phyloP scores from a whole-genome alignment of 30 jellyfish, hydroid and myxozoan species.

The Cassiopea xamachana region DNA sequence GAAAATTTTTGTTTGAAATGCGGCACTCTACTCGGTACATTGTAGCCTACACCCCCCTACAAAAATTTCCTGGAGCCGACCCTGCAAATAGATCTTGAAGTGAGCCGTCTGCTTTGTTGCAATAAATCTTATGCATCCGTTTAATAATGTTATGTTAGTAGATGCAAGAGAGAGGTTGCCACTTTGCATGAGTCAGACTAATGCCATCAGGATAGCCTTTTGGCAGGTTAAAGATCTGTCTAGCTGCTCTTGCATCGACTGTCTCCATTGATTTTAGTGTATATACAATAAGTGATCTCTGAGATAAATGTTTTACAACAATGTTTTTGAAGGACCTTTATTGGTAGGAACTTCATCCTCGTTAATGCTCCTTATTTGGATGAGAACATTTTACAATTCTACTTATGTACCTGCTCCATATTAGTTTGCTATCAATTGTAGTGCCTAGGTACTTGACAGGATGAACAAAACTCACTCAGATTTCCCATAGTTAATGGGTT shows the following conservation, averaged over 20 bases:
- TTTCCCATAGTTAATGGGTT: slow-evolving; percentile 32
- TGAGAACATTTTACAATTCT: slow-evolving; percentile 21
- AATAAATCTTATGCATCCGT: slow-evolving; percentile 45
- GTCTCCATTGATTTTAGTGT: slow-evolving; percentile 34
- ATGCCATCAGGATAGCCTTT: slow-evolving; percentile 43
- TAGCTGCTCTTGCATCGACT: slow-evolving; percentile 46
- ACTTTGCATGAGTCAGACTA: slow-evolving; percentile 48
- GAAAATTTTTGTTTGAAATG: too few relatives aligned
- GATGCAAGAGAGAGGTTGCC: slow-evolving; percentile 64
- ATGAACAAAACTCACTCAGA: slow-evolving; percentile 28
- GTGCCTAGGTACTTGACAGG: slow-evolving; percentile 42
- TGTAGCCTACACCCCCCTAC: too few relatives aligned
- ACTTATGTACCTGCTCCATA: slow-evolving; percentile 16
- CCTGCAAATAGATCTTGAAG: slow-evolving; percentile 47
- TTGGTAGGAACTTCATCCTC: slow-evolving; percentile 47
- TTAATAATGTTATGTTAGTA: slow-evolving; percentile 45
- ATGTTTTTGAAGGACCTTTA: slow-evolving; percentile 30
- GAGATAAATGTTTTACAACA: slow-evolving; percentile 30
- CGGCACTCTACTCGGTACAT: too few relatives aligned
- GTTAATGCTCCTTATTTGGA: slow-evolving; percentile 16
- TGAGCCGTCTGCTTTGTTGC: slow-evolving; percentile 29
- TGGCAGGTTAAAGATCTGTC: slow-evolving; percentile 41
- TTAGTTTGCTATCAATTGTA: slow-evolving; percentile 21
- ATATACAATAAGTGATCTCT: slow-evolving; percentile 43
- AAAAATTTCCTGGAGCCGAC: neutral